phyloP scores from a whole-genome alignment of 2,113 vertebrate genomes.

The Larimichthys polyactis region DNA sequence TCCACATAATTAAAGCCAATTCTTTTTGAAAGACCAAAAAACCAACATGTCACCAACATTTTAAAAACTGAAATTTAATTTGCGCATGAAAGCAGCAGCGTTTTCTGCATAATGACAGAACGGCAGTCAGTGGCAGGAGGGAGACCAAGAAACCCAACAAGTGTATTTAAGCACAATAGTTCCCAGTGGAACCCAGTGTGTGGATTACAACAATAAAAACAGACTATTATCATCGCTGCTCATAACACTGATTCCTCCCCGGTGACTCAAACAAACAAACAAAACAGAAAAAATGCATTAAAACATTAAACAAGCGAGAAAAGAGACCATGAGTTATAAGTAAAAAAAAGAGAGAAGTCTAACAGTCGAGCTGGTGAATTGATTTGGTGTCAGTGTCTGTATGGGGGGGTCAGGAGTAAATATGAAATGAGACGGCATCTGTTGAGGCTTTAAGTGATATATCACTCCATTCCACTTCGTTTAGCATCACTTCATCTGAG shows the following conservation, averaged over 20 bases:
- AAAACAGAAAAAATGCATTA: not conserved
- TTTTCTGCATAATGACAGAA: constrained; percentile 38
- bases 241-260: constrained; percentile 43
- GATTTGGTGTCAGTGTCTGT: constrained; percentile 2
- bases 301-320: constrained; percentile 11
- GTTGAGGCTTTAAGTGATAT: constrained; percentile 70
- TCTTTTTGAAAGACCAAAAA: not conserved
- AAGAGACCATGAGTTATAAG: not conserved
- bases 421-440: constrained; percentile 71
- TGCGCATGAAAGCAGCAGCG: constrained; percentile 35
- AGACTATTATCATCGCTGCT: constrained; percentile 47
- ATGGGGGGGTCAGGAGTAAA: constrained; percentile 44
- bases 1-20: not conserved
- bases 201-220: constrained; percentile 63
- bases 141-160: constrained; percentile 33
- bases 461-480: constrained; percentile 77
- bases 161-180: constrained; percentile 43
- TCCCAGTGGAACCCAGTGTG: constrained; percentile 17
- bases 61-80: constrained; percentile 11
- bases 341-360: not conserved
- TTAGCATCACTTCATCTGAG: constrained; percentile 76
- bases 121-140: not conserved
- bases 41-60: not conserved
- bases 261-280: constrained; percentile 33
- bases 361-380: not conserved